Evolutionary conservation across 2,113 vertebrate species (phyloP).

Genomic region (Dunckerocampus dactyliophorus): DNA sequence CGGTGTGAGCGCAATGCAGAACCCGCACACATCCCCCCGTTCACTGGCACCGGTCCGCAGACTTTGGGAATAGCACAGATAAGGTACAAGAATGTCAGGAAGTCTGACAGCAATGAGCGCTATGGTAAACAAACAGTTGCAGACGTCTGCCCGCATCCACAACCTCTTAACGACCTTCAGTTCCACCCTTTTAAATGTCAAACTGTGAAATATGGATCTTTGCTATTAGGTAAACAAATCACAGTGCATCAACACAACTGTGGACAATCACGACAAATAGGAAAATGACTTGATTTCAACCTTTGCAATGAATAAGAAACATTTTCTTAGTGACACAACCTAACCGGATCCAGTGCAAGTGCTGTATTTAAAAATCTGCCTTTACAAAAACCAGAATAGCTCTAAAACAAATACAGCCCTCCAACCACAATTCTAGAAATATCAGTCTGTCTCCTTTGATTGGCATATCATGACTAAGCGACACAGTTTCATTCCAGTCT

Average conservation of each 20-base stretch:
- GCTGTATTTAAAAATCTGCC: neutral
- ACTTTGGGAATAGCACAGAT: slow-evolving; percentile 61
- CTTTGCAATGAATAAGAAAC: neutral
- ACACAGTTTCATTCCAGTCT: no score
- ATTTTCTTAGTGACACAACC: neutral
- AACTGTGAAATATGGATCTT: slow-evolving; percentile 54
- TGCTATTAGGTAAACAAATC: slow-evolving; percentile 40
- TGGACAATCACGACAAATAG: neutral
- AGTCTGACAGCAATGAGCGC: slow-evolving; percentile 68
- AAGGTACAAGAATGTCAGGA: slow-evolving; percentile 76
- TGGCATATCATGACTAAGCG: no score
- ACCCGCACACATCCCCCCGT: slow-evolving; percentile 45
- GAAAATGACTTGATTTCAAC: neutral
- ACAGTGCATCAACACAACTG: slow-evolving; percentile 21
- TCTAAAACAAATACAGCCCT: neutral
- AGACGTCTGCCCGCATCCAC: slow-evolving; percentile 68
- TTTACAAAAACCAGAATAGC: neutral
- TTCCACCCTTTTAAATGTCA: slow-evolving; percentile 67
- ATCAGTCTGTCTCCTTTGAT: no score
- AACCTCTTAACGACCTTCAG: slow-evolving; percentile 63
- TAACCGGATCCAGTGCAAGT: no score
- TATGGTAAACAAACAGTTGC: slow-evolving; percentile 75
- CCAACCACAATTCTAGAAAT: neutral
- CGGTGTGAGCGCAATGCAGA: slow-evolving; percentile 37
- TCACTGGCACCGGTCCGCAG: slow-evolving; percentile 62